Percentiles rank a stretch among this genome's conserved stretches.
Conservation (phyloP, 2,113 vertebrate genomes). For the Campylomormyrus numenius region DNA sequence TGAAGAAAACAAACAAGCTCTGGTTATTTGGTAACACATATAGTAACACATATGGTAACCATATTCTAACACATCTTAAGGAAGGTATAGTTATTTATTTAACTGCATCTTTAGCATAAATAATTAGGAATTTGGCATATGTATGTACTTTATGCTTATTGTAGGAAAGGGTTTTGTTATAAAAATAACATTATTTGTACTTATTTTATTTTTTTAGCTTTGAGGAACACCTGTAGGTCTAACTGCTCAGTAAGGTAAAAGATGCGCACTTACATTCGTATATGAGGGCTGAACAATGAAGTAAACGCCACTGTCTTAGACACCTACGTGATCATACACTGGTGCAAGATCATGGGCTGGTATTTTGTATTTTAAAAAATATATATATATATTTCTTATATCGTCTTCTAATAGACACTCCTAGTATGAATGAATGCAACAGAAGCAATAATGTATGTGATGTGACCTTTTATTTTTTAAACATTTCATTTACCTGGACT, state of each 20-base stretch:
- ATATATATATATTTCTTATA: neutral
- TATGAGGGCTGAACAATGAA: neutral
- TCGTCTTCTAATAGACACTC: neutral
- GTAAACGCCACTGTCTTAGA: neutral
- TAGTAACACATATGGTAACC: neutral
- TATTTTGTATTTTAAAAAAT: neutral
- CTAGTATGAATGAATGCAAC: constrained; percentile 1
- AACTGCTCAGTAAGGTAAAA: neutral
- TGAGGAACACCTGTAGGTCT: neutral
- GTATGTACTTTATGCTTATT: neutral
- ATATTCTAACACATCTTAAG: neutral
- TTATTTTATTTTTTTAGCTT: neutral
- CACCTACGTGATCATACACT: neutral
- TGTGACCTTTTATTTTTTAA: neutral
- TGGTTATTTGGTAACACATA: neutral
- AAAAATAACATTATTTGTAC: neutral
- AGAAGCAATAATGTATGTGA: constrained; percentile 6
- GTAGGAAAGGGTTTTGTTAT: neutral
- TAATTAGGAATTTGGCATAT: neutral
- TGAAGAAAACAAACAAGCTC: neutral
- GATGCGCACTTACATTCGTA: neutral
- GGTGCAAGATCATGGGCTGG: neutral
- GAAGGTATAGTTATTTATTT: constrained; percentile 4
- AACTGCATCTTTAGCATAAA: neutral
- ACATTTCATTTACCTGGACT: neutral